Evolutionary conservation across 2,113 vertebrate species (phyloP).

Genomic region (Ursus arctos): DNA sequence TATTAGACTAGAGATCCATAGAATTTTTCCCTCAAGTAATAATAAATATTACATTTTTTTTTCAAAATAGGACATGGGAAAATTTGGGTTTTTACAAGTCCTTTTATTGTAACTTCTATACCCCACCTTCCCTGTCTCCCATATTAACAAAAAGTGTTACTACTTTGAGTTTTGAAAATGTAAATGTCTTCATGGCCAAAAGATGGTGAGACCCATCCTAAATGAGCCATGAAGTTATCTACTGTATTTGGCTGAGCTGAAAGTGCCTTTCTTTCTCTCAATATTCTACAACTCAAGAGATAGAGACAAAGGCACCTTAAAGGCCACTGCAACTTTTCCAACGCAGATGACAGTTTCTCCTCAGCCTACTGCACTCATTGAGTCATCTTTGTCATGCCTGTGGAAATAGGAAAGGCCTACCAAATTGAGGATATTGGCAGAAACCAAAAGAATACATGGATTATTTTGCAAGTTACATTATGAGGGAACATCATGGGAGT

Average conservation of each 20-base stretch:
- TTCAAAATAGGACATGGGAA: background rate
- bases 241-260: background rate
- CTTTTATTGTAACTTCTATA: slow-evolving; percentile 47
- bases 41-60: slow-evolving; percentile 47
- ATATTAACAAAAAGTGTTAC: slow-evolving; percentile 3
- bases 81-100: background rate
- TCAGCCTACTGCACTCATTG: background rate
- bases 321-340: background rate
- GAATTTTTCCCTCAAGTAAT: background rate
- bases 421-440: background rate
- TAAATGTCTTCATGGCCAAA: background rate
- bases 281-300: background rate
- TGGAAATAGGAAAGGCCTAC: slow-evolving; percentile 3
- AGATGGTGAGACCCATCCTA: background rate
- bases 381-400: background rate
- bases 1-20: background rate
- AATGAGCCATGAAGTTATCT: background rate
- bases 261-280: slow-evolving; percentile 33
- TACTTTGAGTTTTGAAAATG: slow-evolving; percentile 51
- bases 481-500: background rate
- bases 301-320: background rate
- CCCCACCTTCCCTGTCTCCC: background rate
- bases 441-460: background rate
- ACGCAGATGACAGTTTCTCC: background rate
- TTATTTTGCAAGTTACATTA: slow-evolving; percentile 36